Conservation (phyloP, 2,888 invertebrate species). For the Antheraea yamamai region DNA sequence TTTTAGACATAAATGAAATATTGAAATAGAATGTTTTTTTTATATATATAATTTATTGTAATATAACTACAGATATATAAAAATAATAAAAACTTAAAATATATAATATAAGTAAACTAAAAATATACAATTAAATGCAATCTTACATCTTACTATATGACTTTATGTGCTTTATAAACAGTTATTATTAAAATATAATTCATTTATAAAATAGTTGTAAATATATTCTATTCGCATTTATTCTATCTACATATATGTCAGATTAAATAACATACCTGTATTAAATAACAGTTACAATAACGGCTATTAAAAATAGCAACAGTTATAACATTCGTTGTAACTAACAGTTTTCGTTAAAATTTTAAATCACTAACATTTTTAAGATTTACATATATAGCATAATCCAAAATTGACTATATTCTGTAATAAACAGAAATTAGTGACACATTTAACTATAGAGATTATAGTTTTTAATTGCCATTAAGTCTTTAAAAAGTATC, state of each 20-base stretch:
- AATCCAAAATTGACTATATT: background rate
- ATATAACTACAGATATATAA: slow-evolving; percentile 4
- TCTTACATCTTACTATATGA: slow-evolving; percentile 8
- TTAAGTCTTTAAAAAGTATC: background rate
- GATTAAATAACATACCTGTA: background rate
- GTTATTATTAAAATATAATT: background rate
- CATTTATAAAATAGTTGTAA: background rate
- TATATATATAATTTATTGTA: slow-evolving; percentile 11
- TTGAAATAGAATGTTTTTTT: background rate
- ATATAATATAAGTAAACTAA: background rate
- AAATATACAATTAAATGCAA: slow-evolving; percentile 16
- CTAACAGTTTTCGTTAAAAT: background rate
- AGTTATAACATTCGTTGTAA: slow-evolving; percentile 4
- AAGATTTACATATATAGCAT: background rate
- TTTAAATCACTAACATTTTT: background rate
- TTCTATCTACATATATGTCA: background rate
- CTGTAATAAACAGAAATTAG: background rate
- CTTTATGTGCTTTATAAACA: background rate
- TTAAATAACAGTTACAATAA: background rate
- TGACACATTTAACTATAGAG: background rate
- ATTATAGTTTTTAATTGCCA: background rate
- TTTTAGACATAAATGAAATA: too few relatives aligned
- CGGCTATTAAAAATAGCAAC: background rate
- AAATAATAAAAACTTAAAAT: background rate
- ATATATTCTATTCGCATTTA: background rate